Base-by-base conservation (phyloP, 2,797 vertebrate species). In the Oreochromis mossambicus region DNA sequence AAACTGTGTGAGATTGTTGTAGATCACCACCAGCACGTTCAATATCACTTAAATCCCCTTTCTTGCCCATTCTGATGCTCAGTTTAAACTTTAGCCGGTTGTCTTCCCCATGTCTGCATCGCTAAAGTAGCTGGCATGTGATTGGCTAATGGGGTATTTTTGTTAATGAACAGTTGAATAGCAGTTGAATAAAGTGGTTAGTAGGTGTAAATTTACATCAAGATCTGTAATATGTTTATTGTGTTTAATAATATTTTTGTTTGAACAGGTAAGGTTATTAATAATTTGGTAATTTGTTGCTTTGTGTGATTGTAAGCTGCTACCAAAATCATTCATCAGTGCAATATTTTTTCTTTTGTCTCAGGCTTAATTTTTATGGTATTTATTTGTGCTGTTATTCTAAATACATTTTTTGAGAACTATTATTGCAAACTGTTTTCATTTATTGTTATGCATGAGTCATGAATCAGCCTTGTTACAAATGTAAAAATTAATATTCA, bases 251-350 rank as follows among this genome's bases (percentile, higher is more conserved):
- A 6, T 63, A 75, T 83, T 77, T 81, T 70, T 13, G 48, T 79
- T 83, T 89, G 56, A 91, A 81, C 50, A 82, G 24, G 24, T 24
- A 24, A 24, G 24, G 24, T 24, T 2, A 24, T 24, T 24, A 24
- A 24, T 24, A 24, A 24, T 68, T 80, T 86, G 86, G 79, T 87
- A 68, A 88, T 86, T 83, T 83, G 73, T 81, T 87, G 56, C 11
- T 78, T 81, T 38, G 9, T 80, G 61, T 84, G 26, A 75, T 38
- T 83, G 79, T 86, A 14, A 87, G n/a, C 75, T 88, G 68, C 66
- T 84, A 24, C 21, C 1, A 1, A 4, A 70, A 43, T 70, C 66
- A 7, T 70, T 66, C 61, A 36, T 66, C 58, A 63, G 29, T 61
- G 56, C 17, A 61, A 11, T 61, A 61, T 61, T 2, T 61, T 34